These are phyloP conservation scores for Papilio polytes DNA, from an alignment of 1,140 invertebrate species.

Conservation along the genomic window DNA sequence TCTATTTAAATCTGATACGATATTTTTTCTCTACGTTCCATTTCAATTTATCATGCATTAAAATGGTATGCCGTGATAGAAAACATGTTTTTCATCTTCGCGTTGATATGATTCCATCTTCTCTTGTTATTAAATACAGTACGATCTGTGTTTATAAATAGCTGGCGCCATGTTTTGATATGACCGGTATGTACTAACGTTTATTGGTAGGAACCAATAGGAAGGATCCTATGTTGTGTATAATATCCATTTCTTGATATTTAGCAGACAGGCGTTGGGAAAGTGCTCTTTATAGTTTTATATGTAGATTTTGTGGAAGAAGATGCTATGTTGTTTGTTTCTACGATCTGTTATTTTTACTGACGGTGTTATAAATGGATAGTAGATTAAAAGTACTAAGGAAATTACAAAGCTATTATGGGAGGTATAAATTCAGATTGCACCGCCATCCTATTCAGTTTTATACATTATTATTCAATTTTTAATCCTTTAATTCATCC, in stretches of 20 bases:
- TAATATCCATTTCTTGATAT: not conserved
- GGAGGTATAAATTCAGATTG: too few relatives aligned
- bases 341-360: not conserved
- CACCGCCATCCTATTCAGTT: too few relatives aligned
- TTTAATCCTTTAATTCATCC: too few relatives aligned
- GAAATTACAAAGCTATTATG: too few relatives aligned
- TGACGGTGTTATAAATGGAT: not conserved
- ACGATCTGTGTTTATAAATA: conserved; percentile 29
- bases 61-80: conserved; percentile 12
- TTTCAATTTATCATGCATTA: conserved; percentile 8
- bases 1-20: conserved; percentile 3
- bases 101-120: not conserved
- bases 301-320: not conserved
- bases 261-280: not conserved
- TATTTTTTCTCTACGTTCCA: conserved; percentile 14
- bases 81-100: conserved; percentile 28
- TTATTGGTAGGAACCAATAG: too few relatives aligned
- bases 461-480: too few relatives aligned
- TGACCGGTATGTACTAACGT: conserved; percentile 19
- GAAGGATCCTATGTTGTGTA: not conserved
- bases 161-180: conserved; percentile 33
- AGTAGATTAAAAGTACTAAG: not conserved
- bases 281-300: not conserved
- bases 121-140: conserved; percentile 21
- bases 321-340: not conserved